These are phyloP conservation scores for Helogale parvula DNA, from an alignment of 2,113 vertebrate genomes.

Conservation along the genomic window DNA sequence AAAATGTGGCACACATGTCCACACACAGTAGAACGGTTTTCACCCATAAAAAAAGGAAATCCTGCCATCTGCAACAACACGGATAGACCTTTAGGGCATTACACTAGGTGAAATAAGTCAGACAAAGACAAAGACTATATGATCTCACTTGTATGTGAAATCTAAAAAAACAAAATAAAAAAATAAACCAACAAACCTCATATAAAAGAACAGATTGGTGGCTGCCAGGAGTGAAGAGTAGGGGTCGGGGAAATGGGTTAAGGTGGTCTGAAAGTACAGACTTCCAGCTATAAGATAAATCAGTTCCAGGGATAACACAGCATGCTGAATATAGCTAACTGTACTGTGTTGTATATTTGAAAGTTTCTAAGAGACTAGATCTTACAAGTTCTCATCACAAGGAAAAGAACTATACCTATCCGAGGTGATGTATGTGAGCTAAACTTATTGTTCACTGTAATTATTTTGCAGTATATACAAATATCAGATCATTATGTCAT, in stretches of 20 bases:
- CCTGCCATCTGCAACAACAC: not conserved
- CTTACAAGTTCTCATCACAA: not conserved
- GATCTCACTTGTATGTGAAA: not conserved
- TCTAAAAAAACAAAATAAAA: not conserved
- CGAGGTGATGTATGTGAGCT: not conserved
- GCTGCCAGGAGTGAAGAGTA: not conserved
- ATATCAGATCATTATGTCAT: not conserved
- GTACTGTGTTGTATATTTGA: not conserved
- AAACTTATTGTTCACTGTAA: not conserved
- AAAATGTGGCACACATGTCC: not conserved
- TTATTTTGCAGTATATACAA: not conserved
- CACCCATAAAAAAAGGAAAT: not conserved
- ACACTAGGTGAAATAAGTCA: not conserved
- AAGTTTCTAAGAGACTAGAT: not conserved
- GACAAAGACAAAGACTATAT: not conserved
- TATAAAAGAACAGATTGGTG: not conserved
- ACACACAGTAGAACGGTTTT: not conserved
- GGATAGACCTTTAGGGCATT: not conserved
- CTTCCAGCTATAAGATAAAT: not conserved
- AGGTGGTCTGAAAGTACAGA: not conserved
- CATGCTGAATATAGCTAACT: not conserved
- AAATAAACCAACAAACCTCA: not conserved
- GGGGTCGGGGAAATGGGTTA: not conserved
- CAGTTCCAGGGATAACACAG: not conserved
- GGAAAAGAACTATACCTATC: not conserved